Evolutionary conservation across 2,113 vertebrate genomes (phyloP).

Genomic region (Bucco capensis): DNA sequence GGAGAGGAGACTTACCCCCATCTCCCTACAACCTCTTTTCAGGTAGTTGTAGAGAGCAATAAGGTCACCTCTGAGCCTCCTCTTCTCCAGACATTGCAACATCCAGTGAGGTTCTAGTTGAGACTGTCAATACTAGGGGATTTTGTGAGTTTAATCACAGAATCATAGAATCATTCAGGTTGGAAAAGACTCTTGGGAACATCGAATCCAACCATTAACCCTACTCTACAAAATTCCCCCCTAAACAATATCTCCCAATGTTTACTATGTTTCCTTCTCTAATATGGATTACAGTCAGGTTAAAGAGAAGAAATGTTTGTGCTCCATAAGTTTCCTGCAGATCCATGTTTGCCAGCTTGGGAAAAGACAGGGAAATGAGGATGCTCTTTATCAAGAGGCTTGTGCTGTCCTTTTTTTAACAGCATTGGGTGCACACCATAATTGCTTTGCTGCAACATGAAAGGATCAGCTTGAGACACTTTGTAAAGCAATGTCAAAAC

Average conservation of each 20-base stretch:
- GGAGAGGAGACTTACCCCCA: no score
- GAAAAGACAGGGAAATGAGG: not conserved
- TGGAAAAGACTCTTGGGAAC: no score
- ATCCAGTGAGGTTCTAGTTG: not conserved
- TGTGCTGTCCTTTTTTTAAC: not conserved
- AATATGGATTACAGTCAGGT: not conserved
- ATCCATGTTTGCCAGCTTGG: not conserved
- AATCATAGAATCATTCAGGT: no score
- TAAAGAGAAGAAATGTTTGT: not conserved
- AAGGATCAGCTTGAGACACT: not conserved
- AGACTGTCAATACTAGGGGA: not conserved
- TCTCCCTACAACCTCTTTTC: no score
- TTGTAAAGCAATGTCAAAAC: not conserved
- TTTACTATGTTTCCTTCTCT: not conserved
- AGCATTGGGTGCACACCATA: accelerated
- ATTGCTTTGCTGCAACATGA: not conserved
- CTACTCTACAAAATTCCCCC: no score
- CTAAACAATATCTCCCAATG: no score
- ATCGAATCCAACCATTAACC: no score
- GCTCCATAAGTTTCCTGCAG: not conserved
- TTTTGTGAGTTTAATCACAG: not conserved
- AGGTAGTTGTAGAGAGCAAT: no score
- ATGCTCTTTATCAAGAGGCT: not conserved
- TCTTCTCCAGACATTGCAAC: no score
- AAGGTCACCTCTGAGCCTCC: no score